Evolutionary conservation across 2,888 invertebrate genomes (phyloP).

Genomic region (Mythimna albipuncta): DNA sequence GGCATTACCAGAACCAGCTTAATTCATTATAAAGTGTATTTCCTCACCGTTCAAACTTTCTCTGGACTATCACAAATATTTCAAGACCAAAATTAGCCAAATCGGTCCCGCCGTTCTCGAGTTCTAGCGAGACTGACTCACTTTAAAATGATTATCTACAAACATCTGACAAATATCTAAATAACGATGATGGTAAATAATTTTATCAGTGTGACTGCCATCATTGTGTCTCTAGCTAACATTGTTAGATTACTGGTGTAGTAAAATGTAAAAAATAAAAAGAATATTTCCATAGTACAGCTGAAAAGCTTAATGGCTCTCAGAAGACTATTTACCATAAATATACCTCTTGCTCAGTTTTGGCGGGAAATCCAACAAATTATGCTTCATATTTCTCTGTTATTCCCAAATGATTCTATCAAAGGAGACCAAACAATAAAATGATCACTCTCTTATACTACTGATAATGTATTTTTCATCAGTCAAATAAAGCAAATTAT

Average conservation of each 20-base stretch:
- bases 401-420: slow-evolving; percentile 6
- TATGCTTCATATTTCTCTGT: not conserved
- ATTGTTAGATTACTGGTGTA: not conserved
- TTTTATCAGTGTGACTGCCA: not conserved
- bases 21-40: no score
- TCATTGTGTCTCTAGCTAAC: not conserved
- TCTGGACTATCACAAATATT: no score
- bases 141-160: no score
- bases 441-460: slow-evolving; percentile 36
- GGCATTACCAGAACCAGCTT: no score
- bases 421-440: slow-evolving; percentile 33
- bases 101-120: no score
- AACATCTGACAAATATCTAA: no score
- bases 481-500: slow-evolving; percentile 61
- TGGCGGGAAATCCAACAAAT: slow-evolving; percentile 3
- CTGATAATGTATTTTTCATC: slow-evolving; percentile 50
- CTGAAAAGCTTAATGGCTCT: not conserved
- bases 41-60: no score
- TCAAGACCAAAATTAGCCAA: no score
- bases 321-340: not conserved
- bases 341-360: not conserved
- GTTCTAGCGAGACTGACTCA: no score
- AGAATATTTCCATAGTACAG: not conserved
- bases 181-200: no score
- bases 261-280: not conserved